Percentiles rank a stretch among this genome's conserved stretches.
These are phyloP conservation scores for Eciton burchellii DNA, from an alignment of 1,140 invertebrate genomes.

Conservation along the genomic window DNA sequence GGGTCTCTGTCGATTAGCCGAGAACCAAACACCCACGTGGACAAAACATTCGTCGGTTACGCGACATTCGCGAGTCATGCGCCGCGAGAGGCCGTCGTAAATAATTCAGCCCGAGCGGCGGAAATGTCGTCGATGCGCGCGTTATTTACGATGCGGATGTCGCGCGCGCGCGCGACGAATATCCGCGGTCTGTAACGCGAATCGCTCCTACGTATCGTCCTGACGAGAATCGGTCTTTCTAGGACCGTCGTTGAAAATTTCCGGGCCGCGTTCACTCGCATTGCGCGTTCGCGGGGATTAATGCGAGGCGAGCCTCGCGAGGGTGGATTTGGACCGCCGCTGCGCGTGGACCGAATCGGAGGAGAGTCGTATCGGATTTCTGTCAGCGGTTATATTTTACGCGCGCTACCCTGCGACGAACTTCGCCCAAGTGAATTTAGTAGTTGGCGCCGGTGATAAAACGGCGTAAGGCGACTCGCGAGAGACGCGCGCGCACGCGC, in stretches of 20 bases:
- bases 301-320: slow-evolving; percentile 55
- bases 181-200: no score
- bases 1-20: background rate
- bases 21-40: background rate
- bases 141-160: slow-evolving; percentile 10
- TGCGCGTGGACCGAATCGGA: slow-evolving; percentile 30
- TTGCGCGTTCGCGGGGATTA: slow-evolving; percentile 47
- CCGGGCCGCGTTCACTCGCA: background rate
- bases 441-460: slow-evolving; percentile 59
- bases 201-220: no score
- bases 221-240: background rate
- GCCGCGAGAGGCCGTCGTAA: slow-evolving; percentile 2
- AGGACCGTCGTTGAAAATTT: slow-evolving; percentile 36
- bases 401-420: slow-evolving; percentile 13
- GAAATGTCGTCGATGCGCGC: slow-evolving; percentile 27
- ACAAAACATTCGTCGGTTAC: slow-evolving; percentile 4
- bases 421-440: slow-evolving; percentile 63
- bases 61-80: background rate
- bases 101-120: slow-evolving; percentile 19
- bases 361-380: slow-evolving; percentile 38
- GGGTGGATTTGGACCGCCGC: slow-evolving; percentile 26
- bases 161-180: background rate
- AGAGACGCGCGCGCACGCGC: slow-evolving; percentile 21
- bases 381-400: slow-evolving; percentile 61
- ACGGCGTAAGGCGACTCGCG: slow-evolving; percentile 53